Evolutionary conservation across 2,113 vertebrate genomes (phyloP), one percentile per base, ranked within the genome.

Genomic region (Corydoras maculifer): DNA sequence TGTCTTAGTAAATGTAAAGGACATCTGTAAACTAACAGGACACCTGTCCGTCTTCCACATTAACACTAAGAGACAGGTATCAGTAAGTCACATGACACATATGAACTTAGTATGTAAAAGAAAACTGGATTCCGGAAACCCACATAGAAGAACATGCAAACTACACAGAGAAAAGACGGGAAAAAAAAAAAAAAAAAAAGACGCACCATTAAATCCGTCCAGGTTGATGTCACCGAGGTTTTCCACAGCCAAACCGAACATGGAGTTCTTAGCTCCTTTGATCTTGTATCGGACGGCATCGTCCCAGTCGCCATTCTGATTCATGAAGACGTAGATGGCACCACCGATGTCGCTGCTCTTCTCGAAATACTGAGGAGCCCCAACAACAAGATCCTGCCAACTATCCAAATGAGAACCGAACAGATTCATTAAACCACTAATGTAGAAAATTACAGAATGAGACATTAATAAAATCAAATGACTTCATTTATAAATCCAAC

Each of bases 321-420:
- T 99, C 12, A 99, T 82, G 76, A 93, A 99, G 78, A 96, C 60
- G 3, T 98, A 99, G 2, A 91, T 88, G 0, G 96, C 96, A 12
- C 97, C 97, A 15, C 97, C 97, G 3, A 96, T 91, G 49, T 91
- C 88, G 57, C 85, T 82, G 0, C 93, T 86, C 72, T 94, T 94
- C 70, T 92, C 91, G 80, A 97, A 99, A 79, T 92, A 99, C 69
- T 99, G 97, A 0, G 97, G 97, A 0, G 97, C 96, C 79, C 97
- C 97, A 35, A 99, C 92, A 69, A 96, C 93, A 8, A 99, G 92
- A 83, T 99, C 97, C 80, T 95, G 86, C 97, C 97, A 99, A 6
- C 97, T 98, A 75, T 72, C 64, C 13, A 65, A 43, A n/a, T 71
- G 18, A 25, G 18, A 25, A 25, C 18, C 49, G 31, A 53, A 65